Evolutionary conservation across 2,797 vertebrate genomes (phyloP).

Genomic region (Spheniscus humboldti): DNA sequence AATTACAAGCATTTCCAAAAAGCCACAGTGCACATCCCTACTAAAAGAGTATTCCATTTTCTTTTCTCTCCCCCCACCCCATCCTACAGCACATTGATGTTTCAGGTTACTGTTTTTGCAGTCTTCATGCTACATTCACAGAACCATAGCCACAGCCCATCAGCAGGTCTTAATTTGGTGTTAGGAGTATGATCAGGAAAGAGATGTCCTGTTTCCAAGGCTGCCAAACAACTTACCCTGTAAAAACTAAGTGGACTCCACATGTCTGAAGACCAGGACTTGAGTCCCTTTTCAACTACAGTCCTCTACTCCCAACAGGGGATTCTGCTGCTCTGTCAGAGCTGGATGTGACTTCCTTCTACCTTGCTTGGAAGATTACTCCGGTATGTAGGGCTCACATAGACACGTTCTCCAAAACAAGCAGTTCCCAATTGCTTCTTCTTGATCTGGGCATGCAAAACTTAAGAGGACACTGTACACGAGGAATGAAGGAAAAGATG

Average conservation of each 20-base stretch:
- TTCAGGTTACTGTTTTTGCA: background rate
- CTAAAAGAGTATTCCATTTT: background rate
- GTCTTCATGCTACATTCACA: background rate
- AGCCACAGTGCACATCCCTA: background rate
- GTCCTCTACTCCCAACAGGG: background rate
- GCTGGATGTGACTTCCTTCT: background rate
- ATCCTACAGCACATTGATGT: background rate
- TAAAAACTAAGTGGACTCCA: background rate
- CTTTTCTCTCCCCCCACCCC: background rate
- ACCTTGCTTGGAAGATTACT: background rate
- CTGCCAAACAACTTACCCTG: background rate
- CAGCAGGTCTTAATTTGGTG: background rate
- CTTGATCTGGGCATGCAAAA: background rate
- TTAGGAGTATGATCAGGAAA: background rate
- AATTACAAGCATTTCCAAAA: background rate
- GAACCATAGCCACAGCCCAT: background rate
- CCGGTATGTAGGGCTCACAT: background rate
- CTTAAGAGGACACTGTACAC: accelerated
- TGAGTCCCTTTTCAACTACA: background rate
- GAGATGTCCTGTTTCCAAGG: background rate
- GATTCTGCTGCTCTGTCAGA: background rate
- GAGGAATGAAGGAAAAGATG: background rate
- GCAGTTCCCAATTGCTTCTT: background rate
- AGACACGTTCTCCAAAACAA: background rate
- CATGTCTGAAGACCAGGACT: background rate